Evolutionary conservation across 2,888 invertebrate species (phyloP).

Genomic region (Schizaphis graminum): DNA sequence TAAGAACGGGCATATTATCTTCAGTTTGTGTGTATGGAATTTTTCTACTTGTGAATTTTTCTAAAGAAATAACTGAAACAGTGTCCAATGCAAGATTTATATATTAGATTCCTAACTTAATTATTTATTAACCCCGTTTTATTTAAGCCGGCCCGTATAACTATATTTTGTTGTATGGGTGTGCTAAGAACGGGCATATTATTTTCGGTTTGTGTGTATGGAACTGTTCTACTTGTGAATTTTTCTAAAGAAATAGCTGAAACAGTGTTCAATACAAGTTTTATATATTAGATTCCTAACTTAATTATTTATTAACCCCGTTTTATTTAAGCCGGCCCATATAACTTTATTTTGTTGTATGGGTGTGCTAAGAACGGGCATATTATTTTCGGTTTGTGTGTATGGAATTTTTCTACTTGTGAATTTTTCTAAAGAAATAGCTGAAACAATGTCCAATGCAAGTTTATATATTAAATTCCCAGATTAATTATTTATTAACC

Average conservation of each 20-base stretch:
- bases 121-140: slow-evolving; percentile 60
- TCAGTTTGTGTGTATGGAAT: slow-evolving; percentile 59
- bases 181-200: slow-evolving; percentile 43
- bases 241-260: slow-evolving; percentile 50
- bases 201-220: slow-evolving; percentile 53
- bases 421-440: slow-evolving; percentile 53
- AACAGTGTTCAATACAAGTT: neutral
- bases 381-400: slow-evolving; percentile 51
- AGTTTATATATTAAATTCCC: neutral
- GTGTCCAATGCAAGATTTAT: neutral
- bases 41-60: slow-evolving; percentile 38
- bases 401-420: slow-evolving; percentile 47
- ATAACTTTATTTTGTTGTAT: slow-evolving; percentile 28
- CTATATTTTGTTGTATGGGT: slow-evolving; percentile 28
- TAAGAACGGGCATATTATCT: slow-evolving; percentile 48
- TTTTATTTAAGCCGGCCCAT: slow-evolving; percentile 61
- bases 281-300: neutral
- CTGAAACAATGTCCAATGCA: neutral
- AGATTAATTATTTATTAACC: slow-evolving; percentile 47
- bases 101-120: neutral
- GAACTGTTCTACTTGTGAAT: slow-evolving; percentile 40
- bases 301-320: slow-evolving; percentile 59
- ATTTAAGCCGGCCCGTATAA: slow-evolving; percentile 54
- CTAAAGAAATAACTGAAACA: slow-evolving; percentile 50
- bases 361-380: slow-evolving; percentile 57